phyloP scores from a whole-genome alignment of 2,113 vertebrate genomes.

The human region DNA sequence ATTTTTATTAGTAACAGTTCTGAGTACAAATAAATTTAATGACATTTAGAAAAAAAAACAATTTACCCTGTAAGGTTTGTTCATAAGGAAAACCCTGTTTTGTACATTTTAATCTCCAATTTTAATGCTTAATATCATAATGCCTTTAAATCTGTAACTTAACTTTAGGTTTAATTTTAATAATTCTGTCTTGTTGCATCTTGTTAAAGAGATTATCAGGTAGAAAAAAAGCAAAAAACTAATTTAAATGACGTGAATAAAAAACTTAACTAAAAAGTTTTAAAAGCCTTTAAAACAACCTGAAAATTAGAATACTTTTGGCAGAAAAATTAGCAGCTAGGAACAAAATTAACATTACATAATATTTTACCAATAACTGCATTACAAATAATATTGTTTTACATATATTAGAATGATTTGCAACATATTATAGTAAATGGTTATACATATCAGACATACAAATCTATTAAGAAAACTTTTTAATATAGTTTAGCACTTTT shows the following conservation, averaged over 20 bases:
- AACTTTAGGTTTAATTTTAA: slow-evolving; percentile 67
- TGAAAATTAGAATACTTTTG: slow-evolving; percentile 72
- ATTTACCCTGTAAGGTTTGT: slow-evolving; percentile 39
- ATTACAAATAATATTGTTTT: slow-evolving; percentile 48
- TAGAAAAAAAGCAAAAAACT: slow-evolving; percentile 33
- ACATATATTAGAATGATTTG: slow-evolving; percentile 69
- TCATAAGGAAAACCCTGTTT: slow-evolving; percentile 39
- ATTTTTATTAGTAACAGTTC: slow-evolving; percentile 69
- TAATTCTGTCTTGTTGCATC: slow-evolving; percentile 44
- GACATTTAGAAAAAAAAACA: slow-evolving; percentile 53
- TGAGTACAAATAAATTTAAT: slow-evolving; percentile 65
- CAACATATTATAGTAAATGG: slow-evolving; percentile 28
- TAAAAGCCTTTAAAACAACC: slow-evolving; percentile 68
- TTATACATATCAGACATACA: slow-evolving; percentile 42
- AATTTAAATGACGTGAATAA: slow-evolving; percentile 48
- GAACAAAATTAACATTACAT: slow-evolving; percentile 77
- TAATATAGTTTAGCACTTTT: slow-evolving; percentile 53
- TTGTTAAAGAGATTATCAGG: slow-evolving; percentile 27
- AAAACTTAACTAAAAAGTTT: slow-evolving; percentile 71
- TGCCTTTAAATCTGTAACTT: slow-evolving; percentile 53
- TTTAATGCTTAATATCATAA: slow-evolving; percentile 52
- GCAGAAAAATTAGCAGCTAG: slow-evolving; percentile 79
- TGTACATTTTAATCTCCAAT: slow-evolving; percentile 57
- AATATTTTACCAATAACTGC: slow-evolving; percentile 67
- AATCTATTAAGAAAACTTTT: slow-evolving; percentile 27